Percentiles rank a stretch among this genome's conserved stretches.
These are phyloP conservation scores for Ectobius pallidus DNA, from an alignment of 2,888 invertebrate genomes.

Conservation along the genomic window DNA sequence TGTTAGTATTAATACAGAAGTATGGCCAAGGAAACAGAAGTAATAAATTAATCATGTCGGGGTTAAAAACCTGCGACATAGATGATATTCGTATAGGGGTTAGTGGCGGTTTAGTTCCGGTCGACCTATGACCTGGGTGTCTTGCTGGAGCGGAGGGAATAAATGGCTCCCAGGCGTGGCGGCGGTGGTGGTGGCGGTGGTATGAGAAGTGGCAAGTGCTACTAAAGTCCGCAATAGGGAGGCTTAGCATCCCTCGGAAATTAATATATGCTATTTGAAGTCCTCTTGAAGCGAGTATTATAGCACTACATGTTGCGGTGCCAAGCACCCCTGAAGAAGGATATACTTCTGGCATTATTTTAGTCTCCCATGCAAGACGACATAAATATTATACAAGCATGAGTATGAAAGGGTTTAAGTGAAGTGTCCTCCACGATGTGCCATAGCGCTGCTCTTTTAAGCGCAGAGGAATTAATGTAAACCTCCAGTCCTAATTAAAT, in stretches of 20 bases:
- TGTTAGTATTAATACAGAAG: too few species aligned
- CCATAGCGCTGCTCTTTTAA: background rate
- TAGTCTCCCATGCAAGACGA: background rate
- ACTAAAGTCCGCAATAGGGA: background rate
- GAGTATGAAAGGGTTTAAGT: background rate
- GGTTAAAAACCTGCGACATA: background rate
- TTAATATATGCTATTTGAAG: slow-evolving; percentile 29
- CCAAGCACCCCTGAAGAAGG: background rate
- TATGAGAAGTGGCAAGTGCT: background rate
- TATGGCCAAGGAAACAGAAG: too few species aligned
- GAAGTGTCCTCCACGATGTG: background rate
- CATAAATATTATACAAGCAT: background rate
- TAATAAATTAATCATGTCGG: background rate
- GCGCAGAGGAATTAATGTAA: background rate
- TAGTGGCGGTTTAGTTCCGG: background rate
- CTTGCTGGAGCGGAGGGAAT: background rate
- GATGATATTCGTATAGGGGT: background rate
- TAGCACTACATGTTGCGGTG: background rate
- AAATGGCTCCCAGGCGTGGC: background rate
- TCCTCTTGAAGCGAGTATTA: slow-evolving; percentile 1
- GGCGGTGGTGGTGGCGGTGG: too few species aligned
- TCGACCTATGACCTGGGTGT: slow-evolving; percentile 3
- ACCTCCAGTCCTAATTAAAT: background rate
- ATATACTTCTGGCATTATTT: background rate
- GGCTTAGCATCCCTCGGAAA: background rate